A percentile compares a stretch with the other conserved stretches of the same genome.
These are phyloP conservation scores for Drosophila fulvimacula DNA, from an alignment of 2,888 invertebrate genomes.

Conservation along the genomic window DNA sequence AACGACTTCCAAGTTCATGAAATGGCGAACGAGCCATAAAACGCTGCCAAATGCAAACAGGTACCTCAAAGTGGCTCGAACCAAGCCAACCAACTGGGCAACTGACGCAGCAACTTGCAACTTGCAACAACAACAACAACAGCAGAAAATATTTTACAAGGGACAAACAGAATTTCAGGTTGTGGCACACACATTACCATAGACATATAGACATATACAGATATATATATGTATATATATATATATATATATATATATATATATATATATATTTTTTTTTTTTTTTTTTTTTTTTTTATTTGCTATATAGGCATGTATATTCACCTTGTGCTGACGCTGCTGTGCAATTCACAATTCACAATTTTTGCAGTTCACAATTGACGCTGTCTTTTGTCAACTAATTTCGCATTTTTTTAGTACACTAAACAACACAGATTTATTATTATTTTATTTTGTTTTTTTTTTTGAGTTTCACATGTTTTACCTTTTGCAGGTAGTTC, in stretches of 20 bases:
- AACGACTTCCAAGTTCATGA: constrained; percentile 50
- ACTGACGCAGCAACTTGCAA: constrained; percentile 45
- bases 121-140: not conserved
- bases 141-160: constrained; percentile 19
- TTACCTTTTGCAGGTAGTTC: not conserved
- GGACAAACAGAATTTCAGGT: constrained; percentile 52
- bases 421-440: constrained; percentile 16
- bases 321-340: constrained; percentile 47
- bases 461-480: constrained; percentile 30
- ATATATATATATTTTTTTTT: not conserved
- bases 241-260: not conserved
- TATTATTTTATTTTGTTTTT: constrained; percentile 1
- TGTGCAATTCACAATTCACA: constrained; percentile 33
- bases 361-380: constrained; percentile 26
- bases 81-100: too few relatives aligned
- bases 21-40: constrained; percentile 42
- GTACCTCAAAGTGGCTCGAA: constrained; percentile 24
- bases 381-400: constrained; percentile 12
- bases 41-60: constrained; percentile 54
- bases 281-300: too few relatives aligned
- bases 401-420: not conserved
- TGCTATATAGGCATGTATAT: constrained; percentile 35
- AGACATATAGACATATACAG: not conserved
- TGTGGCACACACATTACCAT: constrained; percentile 31
- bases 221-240: not conserved